Evolutionary conservation across 2,888 invertebrate genomes (phyloP).

Genomic region (Xylota sylvarum): DNA sequence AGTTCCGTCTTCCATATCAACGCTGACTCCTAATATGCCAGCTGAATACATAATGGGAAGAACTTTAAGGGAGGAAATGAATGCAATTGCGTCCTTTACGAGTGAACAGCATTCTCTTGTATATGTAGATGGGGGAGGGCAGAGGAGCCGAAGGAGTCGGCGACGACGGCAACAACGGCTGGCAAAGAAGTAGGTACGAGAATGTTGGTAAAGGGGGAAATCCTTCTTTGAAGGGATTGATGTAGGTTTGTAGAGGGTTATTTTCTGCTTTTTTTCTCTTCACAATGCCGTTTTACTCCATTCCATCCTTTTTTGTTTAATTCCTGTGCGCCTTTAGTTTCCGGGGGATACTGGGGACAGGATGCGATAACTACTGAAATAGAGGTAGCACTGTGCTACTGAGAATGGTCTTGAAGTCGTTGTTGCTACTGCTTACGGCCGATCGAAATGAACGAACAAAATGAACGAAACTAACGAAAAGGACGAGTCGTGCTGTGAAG

Average conservation of each 20-base stretch:
- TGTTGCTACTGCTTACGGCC: conserved; percentile 67
- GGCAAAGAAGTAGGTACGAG: neutral
- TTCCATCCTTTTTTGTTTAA: conserved; percentile 61
- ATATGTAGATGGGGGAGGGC: neutral
- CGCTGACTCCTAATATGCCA: conserved; percentile 73
- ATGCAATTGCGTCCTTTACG: conserved; percentile 73
- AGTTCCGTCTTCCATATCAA: conserved; percentile 72
- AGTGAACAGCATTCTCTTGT: conserved; percentile 47
- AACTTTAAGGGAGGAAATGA: conserved; percentile 71
- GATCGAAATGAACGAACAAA: conserved; percentile 51
- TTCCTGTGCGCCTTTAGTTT: conserved; percentile 75
- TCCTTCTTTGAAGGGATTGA: conserved; percentile 58
- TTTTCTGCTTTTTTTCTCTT: conserved; percentile 43
- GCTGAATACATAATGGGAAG: conserved; percentile 74
- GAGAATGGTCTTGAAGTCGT: conserved; percentile 59
- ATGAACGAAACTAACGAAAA: conserved; percentile 33
- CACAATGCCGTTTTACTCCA: conserved; percentile 40
- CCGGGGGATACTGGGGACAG: conserved; percentile 72
- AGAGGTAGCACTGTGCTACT: conserved; percentile 62
- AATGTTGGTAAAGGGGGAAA: conserved; percentile 42
- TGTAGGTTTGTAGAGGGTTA: conserved; percentile 36
- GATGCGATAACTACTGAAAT: conserved; percentile 70
- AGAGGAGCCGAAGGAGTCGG: conserved; percentile 19
- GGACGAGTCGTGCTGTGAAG: conserved; percentile 58
- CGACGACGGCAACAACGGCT: conserved; percentile 24